Base-by-base conservation (phyloP, 2,113 vertebrate genomes). In the Calidris pygmaea region DNA sequence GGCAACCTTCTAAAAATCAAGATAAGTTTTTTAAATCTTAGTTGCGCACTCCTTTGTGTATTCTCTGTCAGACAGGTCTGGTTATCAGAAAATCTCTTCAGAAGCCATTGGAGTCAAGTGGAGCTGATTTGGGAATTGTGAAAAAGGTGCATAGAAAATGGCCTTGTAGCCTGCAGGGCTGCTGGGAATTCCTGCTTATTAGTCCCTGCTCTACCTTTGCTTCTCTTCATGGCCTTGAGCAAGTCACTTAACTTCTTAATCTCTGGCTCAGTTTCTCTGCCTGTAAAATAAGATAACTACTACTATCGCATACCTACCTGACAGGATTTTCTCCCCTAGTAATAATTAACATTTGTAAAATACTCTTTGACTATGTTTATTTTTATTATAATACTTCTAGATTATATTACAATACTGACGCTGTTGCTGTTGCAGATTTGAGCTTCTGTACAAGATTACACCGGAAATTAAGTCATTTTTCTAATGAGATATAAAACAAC, bases 261-360 rank as follows among this genome's bases (percentile, higher is more conserved):
- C 96, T 87, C 94, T 96, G 96, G 96, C 96, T 95, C 86, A 58
- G 84, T 89, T 96, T 94, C 92, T 81, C 81, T 90, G 81, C 81
- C 91, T 93, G 87, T 95, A 95, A 95, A 96, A 80, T 87, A 92
- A 95, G 89, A 68, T 92, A 92, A 87, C 92, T 95, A 45, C 85
- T 92, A 70, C 93, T 87, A 91, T 96, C 91, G 50, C 89, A 93
- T 95, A 95, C 87, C 87, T 89, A 91, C 88, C 93, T 50, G 58
- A 95, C 96, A 94, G 91, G 80, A 93, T 96, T 96, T 96, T 96
- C 94, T 95, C 39, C 87, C 26, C 67, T 87, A 92, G 92, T 93
- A 96, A 92, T 96, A 97, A 96, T 96, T 97, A 96, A 95, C 96
- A 85, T 94, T 90, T 89, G 77, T 94, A 93, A 96, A 96, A 79